Evolutionary conservation across 2,797 vertebrate genomes (phyloP).

Genomic region (Lithobates pipiens): DNA sequence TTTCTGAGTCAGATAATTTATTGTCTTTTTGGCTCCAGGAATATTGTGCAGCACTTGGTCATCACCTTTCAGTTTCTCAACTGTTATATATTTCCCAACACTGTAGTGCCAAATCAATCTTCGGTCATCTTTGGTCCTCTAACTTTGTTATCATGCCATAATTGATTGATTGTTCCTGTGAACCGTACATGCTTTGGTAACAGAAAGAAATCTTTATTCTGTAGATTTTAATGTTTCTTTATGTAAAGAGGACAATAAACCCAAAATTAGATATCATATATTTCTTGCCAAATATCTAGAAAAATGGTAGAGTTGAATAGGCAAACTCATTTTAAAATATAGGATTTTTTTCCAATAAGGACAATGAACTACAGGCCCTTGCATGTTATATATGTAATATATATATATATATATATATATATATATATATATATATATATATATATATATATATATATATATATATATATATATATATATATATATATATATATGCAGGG

Average conservation of each 20-base stretch:
- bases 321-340: background rate
- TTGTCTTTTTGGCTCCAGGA: constrained; percentile 39
- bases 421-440: too few species aligned
- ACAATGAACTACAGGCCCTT: too few species aligned
- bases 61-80: constrained; percentile 57
- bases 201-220: background rate
- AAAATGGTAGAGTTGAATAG: background rate
- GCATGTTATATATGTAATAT: too few species aligned
- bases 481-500: too few species aligned
- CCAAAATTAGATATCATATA: background rate
- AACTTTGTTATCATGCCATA: constrained; percentile 49
- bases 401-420: too few species aligned
- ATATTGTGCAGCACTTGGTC: constrained; percentile 56
- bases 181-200: constrained; percentile 18
- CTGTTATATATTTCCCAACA: constrained; percentile 50
- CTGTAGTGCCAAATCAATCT: constrained; percentile 56
- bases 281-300: background rate
- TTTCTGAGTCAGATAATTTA: constrained; percentile 49
- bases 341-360: too few species aligned
- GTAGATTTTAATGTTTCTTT: background rate
- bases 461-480: too few species aligned
- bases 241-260: constrained; percentile 19
- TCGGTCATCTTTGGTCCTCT: constrained; percentile 46
- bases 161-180: constrained; percentile 58
- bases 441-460: too few species aligned